Percentiles rank a stretch among this genome's conserved stretches.
These are phyloP conservation scores for Lepidotrigona ventralis DNA, from an alignment of 1,140 invertebrate genomes.

Conservation along the genomic window DNA sequence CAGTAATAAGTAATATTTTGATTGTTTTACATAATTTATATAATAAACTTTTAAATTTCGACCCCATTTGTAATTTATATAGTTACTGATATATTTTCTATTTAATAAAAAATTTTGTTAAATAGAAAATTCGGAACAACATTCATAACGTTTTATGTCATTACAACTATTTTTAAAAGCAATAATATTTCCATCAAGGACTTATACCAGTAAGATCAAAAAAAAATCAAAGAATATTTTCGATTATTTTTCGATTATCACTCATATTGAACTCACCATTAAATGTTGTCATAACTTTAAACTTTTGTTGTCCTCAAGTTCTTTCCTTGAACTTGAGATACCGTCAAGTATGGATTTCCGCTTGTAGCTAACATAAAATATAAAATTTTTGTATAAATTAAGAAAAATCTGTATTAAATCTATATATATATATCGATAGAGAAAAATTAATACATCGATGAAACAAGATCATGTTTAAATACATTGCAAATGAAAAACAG, in stretches of 20 bases:
- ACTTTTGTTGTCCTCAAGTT: neutral
- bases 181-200: neutral
- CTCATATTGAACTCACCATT: constrained; percentile 21
- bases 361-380: constrained; percentile 5
- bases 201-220: neutral
- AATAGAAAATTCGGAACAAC: too few species aligned
- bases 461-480: neutral
- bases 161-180: neutral
- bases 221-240: neutral
- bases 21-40: neutral
- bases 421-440: too few species aligned
- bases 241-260: too few species aligned
- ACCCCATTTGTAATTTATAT: neutral
- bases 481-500: neutral
- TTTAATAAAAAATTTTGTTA: neutral
- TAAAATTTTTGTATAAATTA: neutral
- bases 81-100: neutral
- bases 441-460: neutral
- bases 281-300: constrained; percentile 45
- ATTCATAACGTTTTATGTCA: neutral
- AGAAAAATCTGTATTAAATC: neutral
- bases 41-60: neutral
- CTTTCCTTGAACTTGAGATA: constrained; percentile 16
- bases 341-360: constrained; percentile 18
- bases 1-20: neutral